Evolutionary conservation across 2,888 invertebrate genomes (phyloP), one percentile per base, ranked within the genome.

Genomic region (Deilephila porcellus): DNA sequence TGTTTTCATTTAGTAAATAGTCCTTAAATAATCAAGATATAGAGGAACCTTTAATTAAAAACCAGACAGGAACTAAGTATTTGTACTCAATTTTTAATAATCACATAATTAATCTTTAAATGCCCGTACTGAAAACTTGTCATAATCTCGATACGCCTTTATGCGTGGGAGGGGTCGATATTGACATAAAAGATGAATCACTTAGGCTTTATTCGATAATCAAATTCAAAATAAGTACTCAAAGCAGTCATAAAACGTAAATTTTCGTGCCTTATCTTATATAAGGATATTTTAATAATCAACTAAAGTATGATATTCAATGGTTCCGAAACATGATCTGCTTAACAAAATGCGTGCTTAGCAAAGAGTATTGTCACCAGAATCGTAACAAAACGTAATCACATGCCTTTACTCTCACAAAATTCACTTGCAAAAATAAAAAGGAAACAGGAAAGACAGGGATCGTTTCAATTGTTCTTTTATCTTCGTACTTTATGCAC

Each of bases 401-500:
- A 17, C 67, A 20, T 52, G 29, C 25, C 17, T 25, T 25, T 32
- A 17, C 14, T 17, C 60, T 71, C 25, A 29, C 56, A 60, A 64
- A 73, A 74, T 74, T 75, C 71, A 71, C 64, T 64, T 67, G 45
- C 20, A 37, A 71, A 45, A 60, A 59, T 60, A 64, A 64, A 34
- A 72, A 53, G 20, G 37, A 56, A 45, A 64, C 25, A n/a, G 37
- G 56, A 72, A 62, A 45, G 72, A 64, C 59, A 52, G 34, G 67
- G 72, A 64, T 25, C 67, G 72, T 73, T 73, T 67, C 71, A 64
- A 70, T 75, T 71, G 64, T 71, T n/a, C 52, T 76, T 76, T 74
- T 75, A 75, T 76, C 56, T 72, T 70, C 67, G 63, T 72, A 56
- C 71, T 71, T 77, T 74, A 71, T 76, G 76, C 76, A 77, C 74